phyloP scores from a whole-genome alignment of 2,888 invertebrate genomes.

The Diadromus collaris region DNA sequence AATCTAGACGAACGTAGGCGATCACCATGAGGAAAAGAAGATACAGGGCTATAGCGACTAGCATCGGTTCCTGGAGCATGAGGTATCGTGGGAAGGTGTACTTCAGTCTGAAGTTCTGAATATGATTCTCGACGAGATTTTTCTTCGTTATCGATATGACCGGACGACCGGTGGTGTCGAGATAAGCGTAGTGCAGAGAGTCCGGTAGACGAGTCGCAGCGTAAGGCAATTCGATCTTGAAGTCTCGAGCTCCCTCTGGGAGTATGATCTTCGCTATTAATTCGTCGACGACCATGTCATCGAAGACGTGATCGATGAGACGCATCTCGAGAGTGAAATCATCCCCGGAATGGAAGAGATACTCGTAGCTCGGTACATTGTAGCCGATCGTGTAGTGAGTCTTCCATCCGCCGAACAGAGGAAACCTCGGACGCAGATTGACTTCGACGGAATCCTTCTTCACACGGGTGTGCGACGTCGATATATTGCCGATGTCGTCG shows the following conservation, averaged over 20 bases:
- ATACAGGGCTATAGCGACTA: slow-evolving; percentile 94
- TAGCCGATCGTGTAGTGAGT: slow-evolving; percentile 98
- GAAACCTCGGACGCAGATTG: slow-evolving; percentile 97
- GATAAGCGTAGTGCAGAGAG: slow-evolving; percentile 93
- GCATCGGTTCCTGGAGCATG: slow-evolving; percentile 96
- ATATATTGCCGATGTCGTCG: slow-evolving; percentile 99
- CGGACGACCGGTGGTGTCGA: slow-evolving; percentile 96
- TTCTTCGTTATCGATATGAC: slow-evolving; percentile 90
- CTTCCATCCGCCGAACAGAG: slow-evolving; percentile 99
- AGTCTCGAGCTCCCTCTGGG: slow-evolving; percentile 94
- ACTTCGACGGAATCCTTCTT: slow-evolving; percentile 96
- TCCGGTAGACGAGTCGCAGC: slow-evolving; percentile 88
- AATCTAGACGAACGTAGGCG: slow-evolving; percentile 96
- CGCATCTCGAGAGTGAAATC: slow-evolving; percentile 95
- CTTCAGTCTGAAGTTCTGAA: slow-evolving; percentile 94
- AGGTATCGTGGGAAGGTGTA: slow-evolving; percentile 93
- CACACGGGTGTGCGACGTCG: slow-evolving; percentile 95
- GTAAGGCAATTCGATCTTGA: slow-evolving; percentile 92
- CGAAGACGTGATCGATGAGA: slow-evolving; percentile 97
- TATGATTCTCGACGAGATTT: slow-evolving; percentile 97
- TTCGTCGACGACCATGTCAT: slow-evolving; percentile 97
- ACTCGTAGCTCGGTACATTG: slow-evolving; percentile 98
- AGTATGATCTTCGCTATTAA: slow-evolving; percentile 93
- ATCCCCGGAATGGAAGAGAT: slow-evolving; percentile 90
- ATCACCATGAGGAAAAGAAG: slow-evolving; percentile 95